These are phyloP conservation scores for Eunapius fragilis DNA, from an alignment of 37 sponge, comb jelly and placozoan genomes.

Conservation along the genomic window DNA sequence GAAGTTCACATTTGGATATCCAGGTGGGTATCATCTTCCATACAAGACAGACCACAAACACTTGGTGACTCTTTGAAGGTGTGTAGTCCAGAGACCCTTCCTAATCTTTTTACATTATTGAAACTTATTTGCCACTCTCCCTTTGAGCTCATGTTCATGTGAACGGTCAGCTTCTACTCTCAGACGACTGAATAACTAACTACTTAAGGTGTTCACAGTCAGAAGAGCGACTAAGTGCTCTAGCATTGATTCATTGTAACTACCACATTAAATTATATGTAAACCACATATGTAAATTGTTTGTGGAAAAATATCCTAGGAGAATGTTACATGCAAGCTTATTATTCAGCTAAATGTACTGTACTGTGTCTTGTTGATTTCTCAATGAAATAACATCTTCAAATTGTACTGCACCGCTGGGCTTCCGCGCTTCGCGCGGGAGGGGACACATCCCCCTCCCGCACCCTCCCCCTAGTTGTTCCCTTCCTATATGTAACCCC, in stretches of 20 bases:
- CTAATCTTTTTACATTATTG: slow-evolving; percentile 52
- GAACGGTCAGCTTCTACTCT: slow-evolving; percentile 53
- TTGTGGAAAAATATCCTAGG: too few species aligned
- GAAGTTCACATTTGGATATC: slow-evolving; percentile 34
- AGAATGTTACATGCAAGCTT: too few species aligned
- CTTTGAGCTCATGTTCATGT: slow-evolving; percentile 53
- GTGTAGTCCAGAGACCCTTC: slow-evolving; percentile 37
- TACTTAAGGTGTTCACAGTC: slow-evolving; percentile 27
- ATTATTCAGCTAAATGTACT: too few species aligned
- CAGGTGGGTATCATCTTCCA: slow-evolving; percentile 5
- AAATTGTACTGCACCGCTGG: too few species aligned
- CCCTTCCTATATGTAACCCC: too few species aligned
- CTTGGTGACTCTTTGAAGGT: slow-evolving; percentile 30
- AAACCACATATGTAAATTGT: too few species aligned
- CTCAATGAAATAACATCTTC: too few species aligned
- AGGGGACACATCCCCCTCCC: too few species aligned
- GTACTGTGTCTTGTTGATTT: too few species aligned
- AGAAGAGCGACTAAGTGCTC: slow-evolving; percentile 31
- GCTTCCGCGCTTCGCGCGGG: too few species aligned
- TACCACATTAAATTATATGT: neutral
- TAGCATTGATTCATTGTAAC: slow-evolving; percentile 24
- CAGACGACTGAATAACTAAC: slow-evolving; percentile 33
- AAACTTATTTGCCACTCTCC: slow-evolving; percentile 59
- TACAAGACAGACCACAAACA: neutral
- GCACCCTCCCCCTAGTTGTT: too few species aligned